Evolutionary conservation across 1,140 invertebrate species (phyloP), one percentile per base, ranked within the genome.

Genomic region (Drosophila kohkoa): DNA sequence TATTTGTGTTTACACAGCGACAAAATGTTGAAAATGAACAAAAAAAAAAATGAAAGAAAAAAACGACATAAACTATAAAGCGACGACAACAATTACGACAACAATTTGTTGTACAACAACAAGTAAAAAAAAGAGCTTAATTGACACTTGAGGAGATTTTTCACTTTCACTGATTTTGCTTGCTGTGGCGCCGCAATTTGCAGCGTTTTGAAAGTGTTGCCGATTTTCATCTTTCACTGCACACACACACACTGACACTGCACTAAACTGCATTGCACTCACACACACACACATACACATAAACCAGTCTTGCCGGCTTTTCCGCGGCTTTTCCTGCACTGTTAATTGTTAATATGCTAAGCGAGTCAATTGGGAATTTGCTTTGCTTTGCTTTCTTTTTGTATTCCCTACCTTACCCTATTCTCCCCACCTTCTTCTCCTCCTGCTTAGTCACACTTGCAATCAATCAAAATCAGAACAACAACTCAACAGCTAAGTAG

Each of bases 141-240:
- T 89, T 89, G 85, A 81, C 85, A 89, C 75, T 89, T 83, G 75
- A 80, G 86, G 70, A 77, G 64, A 79, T 77, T 89, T 71, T 89
- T 89, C 85, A 89, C 85, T 89, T 89, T 89, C 85, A 89, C 85
- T 89, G 85, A 90, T 89, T 89, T 73, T 73, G 70, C 60, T 73
- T 70, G 70, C 60, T 74, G 65, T 68, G 80, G 70, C 70, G 78
- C 62, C 38, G 75, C 78, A 89, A 79, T 69, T 86, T 77, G 79
- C 70, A 65, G 75, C 65, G 67, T 68, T 82, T 87, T 73, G 69
- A 76, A 79, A 88, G 58, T 68, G 60, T 71, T 79, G 57, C 68
- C 65, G 52, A 74, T 79, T 82, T 86, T 70, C 68, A 79, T 86
- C 65, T 74, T 74, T 79, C 69, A 82, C 79, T 62, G 35, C 35